Conservation (phyloP, 53 echinoderm and acorn worm genomes). For the Holothuria leucospilota region DNA sequence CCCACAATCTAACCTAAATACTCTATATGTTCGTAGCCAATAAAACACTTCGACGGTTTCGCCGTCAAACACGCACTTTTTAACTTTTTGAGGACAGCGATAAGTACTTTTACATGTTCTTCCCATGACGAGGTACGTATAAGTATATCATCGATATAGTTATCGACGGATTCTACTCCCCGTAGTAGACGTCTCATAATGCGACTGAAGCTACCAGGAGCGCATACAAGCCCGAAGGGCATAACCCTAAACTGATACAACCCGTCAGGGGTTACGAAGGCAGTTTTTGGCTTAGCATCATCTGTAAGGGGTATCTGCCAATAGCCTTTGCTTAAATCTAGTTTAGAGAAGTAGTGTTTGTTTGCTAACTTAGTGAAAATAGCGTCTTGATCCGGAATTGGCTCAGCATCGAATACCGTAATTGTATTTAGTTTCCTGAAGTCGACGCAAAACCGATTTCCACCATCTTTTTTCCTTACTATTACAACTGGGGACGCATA, state of each 20-base stretch:
- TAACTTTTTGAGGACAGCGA: not conserved
- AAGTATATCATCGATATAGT: slow-evolving; percentile 62
- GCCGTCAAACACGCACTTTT: not conserved
- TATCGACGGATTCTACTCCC: slow-evolving; percentile 33
- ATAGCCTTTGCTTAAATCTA: slow-evolving; percentile 42
- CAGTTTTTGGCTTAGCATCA: slow-evolving; percentile 19
- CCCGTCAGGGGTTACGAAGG: too few species aligned
- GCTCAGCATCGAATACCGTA: slow-evolving; percentile 41
- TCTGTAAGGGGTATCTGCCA: slow-evolving; percentile 32
- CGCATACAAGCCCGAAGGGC: slow-evolving; percentile 64
- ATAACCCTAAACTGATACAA: slow-evolving; percentile 56
- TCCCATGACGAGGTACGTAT: slow-evolving; percentile 31
- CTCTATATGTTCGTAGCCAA: too few species aligned
- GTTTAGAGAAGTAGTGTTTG: slow-evolving; percentile 29
- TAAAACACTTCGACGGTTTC: not conserved
- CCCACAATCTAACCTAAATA: not conserved
- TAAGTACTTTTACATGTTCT: slow-evolving; percentile 26
- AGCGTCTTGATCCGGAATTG: too few species aligned
- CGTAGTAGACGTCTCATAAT: slow-evolving; percentile 53
- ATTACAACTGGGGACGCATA: slow-evolving; percentile 37
- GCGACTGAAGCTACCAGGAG: too few species aligned
- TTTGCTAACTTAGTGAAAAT: slow-evolving; percentile 41
- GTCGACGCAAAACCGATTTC: slow-evolving; percentile 38
- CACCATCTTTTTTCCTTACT: slow-evolving; percentile 26
- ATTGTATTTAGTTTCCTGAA: slow-evolving; percentile 23